A percentile compares a stretch with the other conserved stretches of the same genome.
These are phyloP conservation scores for Thereva unica DNA, from an alignment of 2,888 invertebrate genomes.

Conservation along the genomic window DNA sequence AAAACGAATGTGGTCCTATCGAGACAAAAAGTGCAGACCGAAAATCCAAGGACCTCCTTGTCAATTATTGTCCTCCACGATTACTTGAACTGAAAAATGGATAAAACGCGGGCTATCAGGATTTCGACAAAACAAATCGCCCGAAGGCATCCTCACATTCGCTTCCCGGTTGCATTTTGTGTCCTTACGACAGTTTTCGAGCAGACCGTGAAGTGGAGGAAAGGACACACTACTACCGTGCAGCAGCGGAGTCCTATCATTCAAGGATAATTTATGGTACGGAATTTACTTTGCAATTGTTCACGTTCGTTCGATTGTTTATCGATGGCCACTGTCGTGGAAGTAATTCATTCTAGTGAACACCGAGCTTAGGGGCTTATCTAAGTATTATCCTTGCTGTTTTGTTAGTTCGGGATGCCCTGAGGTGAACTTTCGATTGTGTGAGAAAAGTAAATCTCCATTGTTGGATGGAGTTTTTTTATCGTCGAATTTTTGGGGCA, in stretches of 20 bases:
- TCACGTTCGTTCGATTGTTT: constrained; percentile 36
- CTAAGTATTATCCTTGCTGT: not conserved
- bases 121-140: constrained; percentile 32
- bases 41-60: constrained; percentile 28
- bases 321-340: constrained; percentile 28
- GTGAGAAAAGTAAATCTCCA: too few species aligned
- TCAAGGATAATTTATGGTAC: constrained; percentile 28
- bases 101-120: constrained; percentile 33
- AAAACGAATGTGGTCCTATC: not conserved
- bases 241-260: constrained; percentile 16
- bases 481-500: too few species aligned
- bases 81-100: constrained; percentile 35
- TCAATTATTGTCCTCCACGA: constrained; percentile 34
- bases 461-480: too few species aligned
- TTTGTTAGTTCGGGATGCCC: not conserved
- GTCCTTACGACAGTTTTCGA: constrained; percentile 21
- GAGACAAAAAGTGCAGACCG: not conserved
- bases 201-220: constrained; percentile 29
- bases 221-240: constrained; percentile 14
- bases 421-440: not conserved
- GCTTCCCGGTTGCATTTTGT: constrained; percentile 16
- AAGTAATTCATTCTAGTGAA: constrained; percentile 29
- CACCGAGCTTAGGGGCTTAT: constrained; percentile 22
- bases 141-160: constrained; percentile 33
- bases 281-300: constrained; percentile 29